phyloP scores from a whole-genome alignment of 2,797 vertebrate species.

The Poecilia velifera region DNA sequence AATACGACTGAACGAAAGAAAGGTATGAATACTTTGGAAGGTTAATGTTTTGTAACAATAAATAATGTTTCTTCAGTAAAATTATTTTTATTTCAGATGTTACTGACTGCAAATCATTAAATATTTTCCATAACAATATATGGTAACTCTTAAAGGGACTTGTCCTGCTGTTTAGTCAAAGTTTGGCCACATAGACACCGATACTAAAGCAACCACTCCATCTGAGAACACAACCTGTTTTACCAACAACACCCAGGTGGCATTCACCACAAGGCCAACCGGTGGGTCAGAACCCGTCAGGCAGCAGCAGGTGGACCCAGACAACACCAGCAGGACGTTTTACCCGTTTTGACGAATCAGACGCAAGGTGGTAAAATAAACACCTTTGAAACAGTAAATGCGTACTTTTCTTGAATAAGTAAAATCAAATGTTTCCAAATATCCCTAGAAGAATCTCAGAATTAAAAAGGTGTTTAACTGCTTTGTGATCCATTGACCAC shows the following conservation, averaged over 20 bases:
- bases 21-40: neutral
- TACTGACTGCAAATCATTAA: no score
- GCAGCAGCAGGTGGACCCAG: neutral
- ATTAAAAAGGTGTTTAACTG: neutral
- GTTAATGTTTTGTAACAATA: neutral
- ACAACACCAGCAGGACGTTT: neutral
- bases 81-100: neutral
- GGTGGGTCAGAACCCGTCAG: conserved; percentile 1
- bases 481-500: conserved; percentile 4
- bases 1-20: neutral
- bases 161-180: neutral
- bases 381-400: neutral
- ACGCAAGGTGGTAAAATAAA: neutral
- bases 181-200: neutral
- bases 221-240: neutral
- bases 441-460: neutral
- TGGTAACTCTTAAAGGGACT: neutral
- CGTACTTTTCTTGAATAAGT: neutral
- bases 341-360: neutral
- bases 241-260: neutral
- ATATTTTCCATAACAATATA: no score
- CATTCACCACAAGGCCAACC: neutral
- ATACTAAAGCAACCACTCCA: neutral
- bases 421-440: neutral
- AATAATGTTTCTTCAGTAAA: neutral